Evolutionary conservation across 2,113 vertebrate genomes (phyloP), one percentile per base, ranked within the genome.

Genomic region (Chlamydotis undulata): DNA sequence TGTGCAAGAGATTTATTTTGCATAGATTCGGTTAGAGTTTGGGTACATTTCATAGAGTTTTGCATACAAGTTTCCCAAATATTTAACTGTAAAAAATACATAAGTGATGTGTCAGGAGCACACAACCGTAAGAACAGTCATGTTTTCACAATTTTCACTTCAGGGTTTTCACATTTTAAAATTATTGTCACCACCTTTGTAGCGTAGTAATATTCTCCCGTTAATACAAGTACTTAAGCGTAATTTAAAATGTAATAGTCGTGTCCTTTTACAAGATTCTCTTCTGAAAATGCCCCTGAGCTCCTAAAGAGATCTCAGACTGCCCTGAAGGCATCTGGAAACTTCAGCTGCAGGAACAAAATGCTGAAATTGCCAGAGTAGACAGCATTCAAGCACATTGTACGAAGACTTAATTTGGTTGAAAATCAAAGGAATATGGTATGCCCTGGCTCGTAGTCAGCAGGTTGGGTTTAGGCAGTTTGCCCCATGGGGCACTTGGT

Each of bases 1-100:
- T 68, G 64, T 90, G 49, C 19, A 73, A 63, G 50, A 78, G 37
- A 13, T 97, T 93, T 92, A 92, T 96, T 97, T 84, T 75, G 60
- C 49, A 53, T 53, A 83, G 73, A 45, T 91, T 64, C 57, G 25
- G 7, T 81, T 94, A 90, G 80, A 84, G 77, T 96, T 87, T n/a
- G 21, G 17, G 56, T 84, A 75, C 77, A 60, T 78, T 73, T 43
- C 39, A 33, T 47, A 60, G 78, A 79, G 80, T 84, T 83, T 73
- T 93, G n/a, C 33, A 28, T 39, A 47, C 26, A 31, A 24, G 3
- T 80, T 88, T 83, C 82, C 73, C 68, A 63, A n/a, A 6, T 19
- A 23, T 26, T 83, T 60, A 50, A 37, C 63, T 6, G 12, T 29
- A 17, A 31, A 74, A 71, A 23, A 21, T 2, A 10, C 22, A 4